Conservation (phyloP, 2,888 invertebrate species). For the Drosophila picticornis region DNA sequence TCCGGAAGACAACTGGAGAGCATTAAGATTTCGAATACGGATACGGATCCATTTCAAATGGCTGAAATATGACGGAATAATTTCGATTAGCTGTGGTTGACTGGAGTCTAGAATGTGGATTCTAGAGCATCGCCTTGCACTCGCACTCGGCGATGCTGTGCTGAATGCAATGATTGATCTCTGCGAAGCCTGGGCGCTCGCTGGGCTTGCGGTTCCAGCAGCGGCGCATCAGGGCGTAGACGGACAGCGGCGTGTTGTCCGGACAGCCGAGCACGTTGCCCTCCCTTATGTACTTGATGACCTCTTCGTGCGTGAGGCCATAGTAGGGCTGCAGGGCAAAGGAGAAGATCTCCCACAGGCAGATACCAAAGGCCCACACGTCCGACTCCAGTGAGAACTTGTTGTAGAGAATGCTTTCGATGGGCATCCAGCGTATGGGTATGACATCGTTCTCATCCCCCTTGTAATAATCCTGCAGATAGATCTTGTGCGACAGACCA, state of each 20-base stretch:
- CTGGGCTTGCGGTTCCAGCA: constrained; percentile 96
- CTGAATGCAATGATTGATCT: constrained; percentile 92
- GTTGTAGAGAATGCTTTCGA: constrained; percentile 98
- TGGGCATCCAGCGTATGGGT: constrained; percentile 99
- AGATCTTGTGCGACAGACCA: constrained; percentile 97
- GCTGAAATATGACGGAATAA: constrained; percentile 61
- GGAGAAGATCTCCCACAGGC: constrained; percentile 98
- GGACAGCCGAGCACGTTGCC: constrained; percentile 96
- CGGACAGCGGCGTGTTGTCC: constrained; percentile 93
- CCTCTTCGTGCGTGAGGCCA: constrained; percentile 98
- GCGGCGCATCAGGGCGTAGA: constrained; percentile 96
- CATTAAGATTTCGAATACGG: constrained; percentile 45
- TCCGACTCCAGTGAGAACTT: constrained; percentile 98
- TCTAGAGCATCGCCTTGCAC: constrained; percentile 83
- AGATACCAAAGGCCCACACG: constrained; percentile 98
- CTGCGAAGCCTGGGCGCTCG: constrained; percentile 94
- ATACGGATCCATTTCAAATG: constrained; percentile 51
- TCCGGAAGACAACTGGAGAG: constrained; percentile 71
- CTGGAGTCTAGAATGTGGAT: not conserved
- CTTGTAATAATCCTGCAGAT: constrained; percentile 97
- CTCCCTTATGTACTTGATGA: constrained; percentile 96
- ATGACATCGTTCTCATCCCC: constrained; percentile 98
- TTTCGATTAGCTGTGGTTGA: constrained; percentile 28
- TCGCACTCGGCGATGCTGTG: constrained; percentile 86
- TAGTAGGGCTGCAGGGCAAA: constrained; percentile 98